These are phyloP conservation scores for Rhynchonycteris naso DNA, from an alignment of 2,797 vertebrate species.

Conservation along the genomic window DNA sequence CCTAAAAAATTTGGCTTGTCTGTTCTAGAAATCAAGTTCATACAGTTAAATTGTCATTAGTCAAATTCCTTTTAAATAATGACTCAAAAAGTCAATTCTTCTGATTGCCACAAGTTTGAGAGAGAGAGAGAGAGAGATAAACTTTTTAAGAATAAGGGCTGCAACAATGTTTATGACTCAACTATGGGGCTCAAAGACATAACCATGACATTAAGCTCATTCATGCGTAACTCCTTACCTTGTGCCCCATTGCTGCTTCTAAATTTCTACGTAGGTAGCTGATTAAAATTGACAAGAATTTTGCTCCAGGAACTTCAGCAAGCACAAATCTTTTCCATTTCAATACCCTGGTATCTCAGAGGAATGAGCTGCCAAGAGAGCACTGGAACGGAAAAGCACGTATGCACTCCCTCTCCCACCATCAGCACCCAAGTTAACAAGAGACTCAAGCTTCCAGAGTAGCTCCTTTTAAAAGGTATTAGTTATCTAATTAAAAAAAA, in stretches of 20 bases:
- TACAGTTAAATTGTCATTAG: neutral
- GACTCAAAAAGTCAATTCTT: neutral
- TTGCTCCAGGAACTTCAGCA: neutral
- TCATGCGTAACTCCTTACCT: neutral
- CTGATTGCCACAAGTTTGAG: neutral
- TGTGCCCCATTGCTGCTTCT: neutral
- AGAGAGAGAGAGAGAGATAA: neutral
- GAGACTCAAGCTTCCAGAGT: neutral
- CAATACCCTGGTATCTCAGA: constrained; percentile 25
- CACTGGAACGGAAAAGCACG: neutral
- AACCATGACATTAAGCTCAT: neutral
- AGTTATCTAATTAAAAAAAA: neutral
- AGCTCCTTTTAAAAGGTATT: neutral
- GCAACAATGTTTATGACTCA: neutral
- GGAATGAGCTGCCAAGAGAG: neutral
- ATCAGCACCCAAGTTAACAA: neutral
- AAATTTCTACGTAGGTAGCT: constrained; percentile 32
- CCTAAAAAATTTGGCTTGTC: neutral
- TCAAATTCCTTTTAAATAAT: neutral
- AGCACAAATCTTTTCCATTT: constrained; percentile 56
- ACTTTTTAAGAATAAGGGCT: neutral
- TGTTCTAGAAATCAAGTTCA: neutral
- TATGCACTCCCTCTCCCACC: neutral
- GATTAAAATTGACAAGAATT: constrained; percentile 60
- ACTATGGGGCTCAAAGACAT: neutral